Percentiles rank a stretch among this genome's conserved stretches.
Conservation (phyloP, 2,113 vertebrate species). For the Oncorhynchus masou region DNA sequence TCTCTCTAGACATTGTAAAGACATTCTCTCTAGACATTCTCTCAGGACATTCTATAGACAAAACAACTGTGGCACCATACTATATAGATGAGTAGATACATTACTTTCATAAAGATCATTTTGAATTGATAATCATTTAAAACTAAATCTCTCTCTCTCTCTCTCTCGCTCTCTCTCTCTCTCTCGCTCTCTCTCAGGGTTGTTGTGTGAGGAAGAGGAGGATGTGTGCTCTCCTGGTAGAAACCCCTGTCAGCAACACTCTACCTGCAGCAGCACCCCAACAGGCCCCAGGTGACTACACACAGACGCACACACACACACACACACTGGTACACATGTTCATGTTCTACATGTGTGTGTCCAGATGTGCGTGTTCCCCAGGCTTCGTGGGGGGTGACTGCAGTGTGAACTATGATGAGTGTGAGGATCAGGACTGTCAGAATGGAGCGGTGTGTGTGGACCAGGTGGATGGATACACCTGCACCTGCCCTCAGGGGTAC, state of each 20-base stretch:
- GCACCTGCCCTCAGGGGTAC: slow-evolving; percentile 82
- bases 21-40: too few species aligned
- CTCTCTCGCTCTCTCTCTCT: neutral
- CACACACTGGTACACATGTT: neutral
- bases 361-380: slow-evolving; percentile 85
- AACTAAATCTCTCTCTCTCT: neutral
- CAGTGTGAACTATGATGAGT: slow-evolving; percentile 82
- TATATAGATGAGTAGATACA: too few species aligned
- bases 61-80: too few species aligned
- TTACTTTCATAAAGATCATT: neutral
- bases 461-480: slow-evolving; percentile 84
- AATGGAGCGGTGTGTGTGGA: slow-evolving; percentile 86
- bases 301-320: neutral
- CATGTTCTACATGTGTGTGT: neutral
- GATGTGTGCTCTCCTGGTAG: slow-evolving; percentile 78
- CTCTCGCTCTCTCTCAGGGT: slow-evolving; percentile 66
- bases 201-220: slow-evolving; percentile 82
- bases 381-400: slow-evolving; percentile 87
- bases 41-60: too few species aligned
- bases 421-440: slow-evolving; percentile 85
- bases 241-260: slow-evolving; percentile 85
- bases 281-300: slow-evolving; percentile 83
- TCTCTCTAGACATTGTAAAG: too few species aligned
- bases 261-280: slow-evolving; percentile 80
- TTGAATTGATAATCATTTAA: neutral